Evolutionary conservation across 1,140 invertebrate genomes (phyloP), one percentile per base, ranked within the genome.

Genomic region (Brachionus rubens): DNA sequence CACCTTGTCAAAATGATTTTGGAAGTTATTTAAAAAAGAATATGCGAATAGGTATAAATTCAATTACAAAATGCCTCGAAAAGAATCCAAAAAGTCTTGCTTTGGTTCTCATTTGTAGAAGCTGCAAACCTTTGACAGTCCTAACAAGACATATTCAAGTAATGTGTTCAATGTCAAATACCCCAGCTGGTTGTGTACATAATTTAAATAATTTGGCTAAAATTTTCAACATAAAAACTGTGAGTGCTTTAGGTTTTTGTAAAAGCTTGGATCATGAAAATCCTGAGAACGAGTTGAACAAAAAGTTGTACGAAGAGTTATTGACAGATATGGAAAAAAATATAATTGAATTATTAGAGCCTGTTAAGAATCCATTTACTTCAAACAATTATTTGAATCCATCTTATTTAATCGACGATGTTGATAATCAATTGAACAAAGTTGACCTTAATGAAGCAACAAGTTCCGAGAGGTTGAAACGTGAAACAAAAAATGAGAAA

Each of bases 191-290:
- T 7, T 54, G 48, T 21, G 48, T 72, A 9, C 14, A 72, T n/a
- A 54, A 72, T 21, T 72, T 72, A 40, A 36, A 48, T 19, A 48
- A 12, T 24, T 33, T 72, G n/a, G n/a, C 46, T 1, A 50, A 48
- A 72, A 50, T 72, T 52, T 54, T 72, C n/a, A 72, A 72, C 21
- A 72, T 72, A 50, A 72, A 72, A 72, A 48, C 46, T 21, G 68
- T 72, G 21, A 50, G 19, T n/a, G 43, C 43, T 10, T 10, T 72
- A 16, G 68, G 30, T 9, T 19, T 72, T 21, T 50, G 43, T 30
- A 72, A 72, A 72, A 43, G 1, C 24, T 43, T 2, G 10, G 40
- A 65, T 24, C 12, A 12, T 5, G 24, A 24, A 41, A 21, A 9
- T 21, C n/a, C 19, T 7, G 7, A 3, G n/a, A 43, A 65, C 24